Evolutionary conservation across 2,113 vertebrate genomes (phyloP), one percentile per base, ranked within the genome.

Genomic region (Tangachromis dhanisi): DNA sequence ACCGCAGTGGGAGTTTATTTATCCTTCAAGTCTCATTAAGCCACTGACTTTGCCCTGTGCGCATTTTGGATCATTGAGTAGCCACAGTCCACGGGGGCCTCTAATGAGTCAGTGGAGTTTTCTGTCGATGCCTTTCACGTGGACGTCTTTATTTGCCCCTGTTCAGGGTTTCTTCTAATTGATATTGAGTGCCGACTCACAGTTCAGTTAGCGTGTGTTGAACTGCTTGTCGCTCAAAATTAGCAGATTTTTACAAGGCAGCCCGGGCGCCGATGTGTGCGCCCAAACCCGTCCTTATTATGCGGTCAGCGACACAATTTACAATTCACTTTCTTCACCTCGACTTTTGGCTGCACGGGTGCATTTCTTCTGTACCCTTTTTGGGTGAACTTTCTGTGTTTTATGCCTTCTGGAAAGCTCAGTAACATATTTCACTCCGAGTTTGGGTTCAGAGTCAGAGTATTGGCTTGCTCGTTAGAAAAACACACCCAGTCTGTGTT

Each of bases 11-110:
- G 78, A 83, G 93, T 94, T 93, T 95, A 93, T 95, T 94, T 93
- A 92, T 86, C 91, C 79, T 89, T 96, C 95, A 80, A 90, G 86
- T 94, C 86, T 92, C 91, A 91, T 94, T 93, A 94, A 53, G 35
- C 53, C 51, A 4, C 84, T 21, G 84, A 81, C 83, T 91, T 51
- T 82, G 14, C 26, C 85, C 81, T 68, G 83, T 17, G 63, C 4
- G n/a, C 92, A 84, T 85, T 82, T 92, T 35, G 51, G 83, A 59
- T 80, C 16, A 31, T 57, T 81, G 80, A 85, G 88, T 21, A 76
- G 89, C 88, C 88, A 33, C 88, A 57, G 61, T 88, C 84, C 73
- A 26, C 14, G 1, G 85, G 49, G 87, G 82, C 82, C 90, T 89
- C 57, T 91, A 90, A 92, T 84, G 90, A 92, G 66, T 90, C 86